These are phyloP conservation scores for Bombylius major DNA, from an alignment of 2,888 invertebrate genomes.

Conservation along the genomic window DNA sequence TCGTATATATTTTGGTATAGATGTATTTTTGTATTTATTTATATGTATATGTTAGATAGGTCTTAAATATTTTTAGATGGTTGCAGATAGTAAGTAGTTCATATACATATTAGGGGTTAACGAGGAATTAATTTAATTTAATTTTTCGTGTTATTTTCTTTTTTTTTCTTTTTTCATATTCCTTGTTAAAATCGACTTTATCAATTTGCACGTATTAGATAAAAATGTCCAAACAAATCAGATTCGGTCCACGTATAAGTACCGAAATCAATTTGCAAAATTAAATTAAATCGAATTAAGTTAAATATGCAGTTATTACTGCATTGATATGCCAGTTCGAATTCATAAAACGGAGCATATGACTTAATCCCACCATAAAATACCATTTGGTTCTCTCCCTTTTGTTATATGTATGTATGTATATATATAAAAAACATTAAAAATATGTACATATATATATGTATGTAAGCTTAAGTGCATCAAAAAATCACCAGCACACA, in stretches of 20 bases:
- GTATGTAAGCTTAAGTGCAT: conserved; percentile 31
- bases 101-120: neutral
- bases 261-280: conserved; percentile 15
- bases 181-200: neutral
- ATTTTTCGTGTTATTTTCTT: neutral
- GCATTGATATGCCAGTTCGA: conserved; percentile 3
- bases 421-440: neutral
- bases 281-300: conserved; percentile 13
- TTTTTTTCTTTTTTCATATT: neutral
- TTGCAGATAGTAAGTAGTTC: too few species aligned
- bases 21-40: too few species aligned
- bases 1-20: too few species aligned
- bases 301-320: conserved; percentile 14
- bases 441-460: neutral
- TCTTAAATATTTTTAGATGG: too few species aligned
- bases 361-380: conserved; percentile 17
- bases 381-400: conserved; percentile 8
- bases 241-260: conserved; percentile 14
- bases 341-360: conserved; percentile 17
- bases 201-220: conserved; percentile 16
- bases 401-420: neutral
- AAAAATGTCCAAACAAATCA: conserved; percentile 19
- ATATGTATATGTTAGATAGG: too few species aligned
- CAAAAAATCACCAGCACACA: conserved; percentile 32
- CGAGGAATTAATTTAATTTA: neutral